Percentiles rank a stretch among this genome's conserved stretches.
Evolutionary conservation across 2,888 invertebrate species (phyloP).

Genomic region (Perizoma flavofasciatum): DNA sequence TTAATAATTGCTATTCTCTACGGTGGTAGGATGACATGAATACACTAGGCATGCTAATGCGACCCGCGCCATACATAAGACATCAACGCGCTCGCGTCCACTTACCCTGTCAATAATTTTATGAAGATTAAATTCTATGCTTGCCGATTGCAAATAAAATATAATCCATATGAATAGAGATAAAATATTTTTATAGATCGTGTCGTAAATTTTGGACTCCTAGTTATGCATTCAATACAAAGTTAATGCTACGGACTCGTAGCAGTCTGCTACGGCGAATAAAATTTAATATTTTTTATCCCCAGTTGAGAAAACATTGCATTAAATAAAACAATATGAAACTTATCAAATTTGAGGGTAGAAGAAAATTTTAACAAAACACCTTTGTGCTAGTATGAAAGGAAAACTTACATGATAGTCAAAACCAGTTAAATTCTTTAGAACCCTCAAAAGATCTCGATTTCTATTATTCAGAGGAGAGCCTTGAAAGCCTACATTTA

Average conservation of each 20-base stretch:
- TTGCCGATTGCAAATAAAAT: background rate
- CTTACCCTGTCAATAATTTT: conserved; percentile 3
- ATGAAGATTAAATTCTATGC: background rate
- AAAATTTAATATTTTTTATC: no score
- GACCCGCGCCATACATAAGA: conserved; percentile 56
- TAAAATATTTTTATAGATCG: background rate
- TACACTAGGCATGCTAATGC: conserved; percentile 10
- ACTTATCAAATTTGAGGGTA: background rate
- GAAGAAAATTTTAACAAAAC: background rate
- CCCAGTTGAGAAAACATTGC: no score
- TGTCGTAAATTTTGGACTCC: background rate
- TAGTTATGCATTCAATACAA: background rate
- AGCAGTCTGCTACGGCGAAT: conserved; percentile 13
- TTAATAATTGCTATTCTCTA: background rate
- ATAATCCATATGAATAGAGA: background rate
- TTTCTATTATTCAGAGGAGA: conserved; percentile 6
- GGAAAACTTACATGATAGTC: no score
- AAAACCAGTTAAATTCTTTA: no score
- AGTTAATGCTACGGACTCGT: conserved; percentile 14
- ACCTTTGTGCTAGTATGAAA: no score
- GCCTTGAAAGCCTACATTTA: conserved; percentile 28
- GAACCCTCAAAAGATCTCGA: no score
- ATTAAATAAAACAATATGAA: no score
- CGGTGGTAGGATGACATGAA: background rate
- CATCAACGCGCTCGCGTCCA: conserved; percentile 65